These are phyloP conservation scores for Muricea muricata DNA, from an alignment of 92 coral and sea anemone genomes.

Conservation along the genomic window DNA sequence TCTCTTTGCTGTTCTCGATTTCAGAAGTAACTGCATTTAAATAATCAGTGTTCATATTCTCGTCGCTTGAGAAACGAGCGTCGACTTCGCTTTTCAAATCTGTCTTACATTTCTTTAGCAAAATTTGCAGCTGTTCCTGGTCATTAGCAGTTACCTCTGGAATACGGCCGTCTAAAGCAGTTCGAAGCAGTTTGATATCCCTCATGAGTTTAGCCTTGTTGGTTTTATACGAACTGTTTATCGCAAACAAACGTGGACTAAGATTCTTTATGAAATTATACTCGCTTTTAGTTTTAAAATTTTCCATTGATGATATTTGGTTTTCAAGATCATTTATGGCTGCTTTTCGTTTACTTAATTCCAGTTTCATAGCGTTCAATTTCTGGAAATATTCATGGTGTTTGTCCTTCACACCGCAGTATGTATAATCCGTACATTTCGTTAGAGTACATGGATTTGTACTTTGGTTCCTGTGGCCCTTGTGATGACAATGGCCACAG, in stretches of 20 bases:
- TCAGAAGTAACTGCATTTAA: too few relatives aligned
- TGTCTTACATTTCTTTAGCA: constrained; percentile 4
- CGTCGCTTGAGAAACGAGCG: neutral
- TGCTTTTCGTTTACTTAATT: constrained; percentile 20
- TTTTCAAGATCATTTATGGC: constrained; percentile 35
- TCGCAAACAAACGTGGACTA: constrained; percentile 22
- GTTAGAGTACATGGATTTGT: constrained; percentile 48
- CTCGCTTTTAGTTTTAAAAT: constrained; percentile 40
- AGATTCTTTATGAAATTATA: constrained; percentile 23
- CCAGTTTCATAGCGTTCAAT: constrained; percentile 40
- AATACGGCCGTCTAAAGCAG: neutral
- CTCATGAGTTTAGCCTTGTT: constrained; percentile 10
- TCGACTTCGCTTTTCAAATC: neutral
- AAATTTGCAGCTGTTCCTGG: neutral
- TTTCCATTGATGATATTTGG: constrained; percentile 39
- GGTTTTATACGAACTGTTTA: constrained; percentile 10
- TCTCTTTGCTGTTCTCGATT: constrained; percentile 2
- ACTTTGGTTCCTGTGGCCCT: constrained; percentile 52
- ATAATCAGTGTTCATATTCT: neutral
- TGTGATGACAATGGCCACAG: constrained; percentile 57
- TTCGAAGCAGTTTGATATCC: neutral
- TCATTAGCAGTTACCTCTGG: constrained; percentile 1
- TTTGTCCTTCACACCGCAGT: constrained; percentile 53
- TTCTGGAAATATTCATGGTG: constrained; percentile 52
- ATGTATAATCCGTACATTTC: constrained; percentile 53